phyloP scores from a whole-genome alignment of 2,797 vertebrate species.

The Oryzias sinensis region DNA sequence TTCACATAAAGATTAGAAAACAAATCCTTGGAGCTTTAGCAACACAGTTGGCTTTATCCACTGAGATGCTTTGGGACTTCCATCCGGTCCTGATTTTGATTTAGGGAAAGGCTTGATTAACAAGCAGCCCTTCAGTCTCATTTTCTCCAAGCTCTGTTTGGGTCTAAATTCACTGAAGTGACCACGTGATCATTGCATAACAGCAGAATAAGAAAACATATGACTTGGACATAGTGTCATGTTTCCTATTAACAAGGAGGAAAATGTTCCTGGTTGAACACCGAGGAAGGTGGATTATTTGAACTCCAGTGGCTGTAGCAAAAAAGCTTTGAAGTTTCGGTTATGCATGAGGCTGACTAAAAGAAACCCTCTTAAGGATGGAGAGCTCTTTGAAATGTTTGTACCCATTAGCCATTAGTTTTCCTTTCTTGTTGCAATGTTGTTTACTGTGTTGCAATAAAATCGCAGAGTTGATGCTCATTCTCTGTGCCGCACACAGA shows the following conservation, averaged over 20 bases:
- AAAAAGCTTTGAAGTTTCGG: too few relatives aligned
- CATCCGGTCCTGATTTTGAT: constrained; percentile 54
- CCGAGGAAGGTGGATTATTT: too few relatives aligned
- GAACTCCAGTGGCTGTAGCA: too few relatives aligned
- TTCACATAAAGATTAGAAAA: constrained; percentile 60
- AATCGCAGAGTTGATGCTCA: too few relatives aligned
- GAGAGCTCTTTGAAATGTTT: too few relatives aligned
- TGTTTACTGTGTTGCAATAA: too few relatives aligned
- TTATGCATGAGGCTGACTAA: too few relatives aligned
- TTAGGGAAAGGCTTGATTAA: constrained; percentile 54
- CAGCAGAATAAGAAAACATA: constrained; percentile 12
- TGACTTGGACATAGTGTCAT: constrained; percentile 10
- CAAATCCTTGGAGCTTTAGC: constrained; percentile 67
- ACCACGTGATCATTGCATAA: constrained; percentile 21
- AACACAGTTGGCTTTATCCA: constrained; percentile 37
- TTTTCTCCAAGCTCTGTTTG: constrained; percentile 34
- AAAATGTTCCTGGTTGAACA: too few relatives aligned
- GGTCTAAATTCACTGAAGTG: constrained; percentile 14
- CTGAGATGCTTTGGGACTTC: constrained; percentile 55
- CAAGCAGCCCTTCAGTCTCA: constrained; percentile 30
- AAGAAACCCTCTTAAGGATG: too few relatives aligned
- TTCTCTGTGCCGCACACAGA: too few relatives aligned
- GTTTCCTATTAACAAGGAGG: too few relatives aligned
- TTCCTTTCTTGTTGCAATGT: background rate
- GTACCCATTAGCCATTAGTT: background rate